phyloP scores from a whole-genome alignment of 2,113 vertebrate species.

The Albula glossodonta region DNA sequence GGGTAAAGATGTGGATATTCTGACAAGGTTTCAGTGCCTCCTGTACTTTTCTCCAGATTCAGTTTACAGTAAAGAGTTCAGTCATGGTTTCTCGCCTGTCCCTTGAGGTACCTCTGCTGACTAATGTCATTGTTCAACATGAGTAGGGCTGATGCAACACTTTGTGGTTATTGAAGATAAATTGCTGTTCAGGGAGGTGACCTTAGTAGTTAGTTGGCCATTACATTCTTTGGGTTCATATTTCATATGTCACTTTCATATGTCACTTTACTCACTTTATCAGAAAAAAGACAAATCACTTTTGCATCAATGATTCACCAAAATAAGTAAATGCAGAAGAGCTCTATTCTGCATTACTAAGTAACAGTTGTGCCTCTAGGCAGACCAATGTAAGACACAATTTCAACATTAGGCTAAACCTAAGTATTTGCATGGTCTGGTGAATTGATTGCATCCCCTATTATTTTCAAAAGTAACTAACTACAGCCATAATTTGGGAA shows the following conservation, averaged over 20 bases:
- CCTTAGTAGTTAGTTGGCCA: neutral
- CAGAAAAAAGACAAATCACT: too few relatives aligned
- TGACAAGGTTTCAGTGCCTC: neutral
- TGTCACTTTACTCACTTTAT: neutral
- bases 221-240: neutral
- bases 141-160: neutral
- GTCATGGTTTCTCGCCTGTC: neutral
- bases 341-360: too few relatives aligned
- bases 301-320: too few relatives aligned
- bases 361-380: too few relatives aligned
- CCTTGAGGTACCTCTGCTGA: neutral
- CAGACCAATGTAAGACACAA: too few relatives aligned
- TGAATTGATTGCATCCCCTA: neutral
- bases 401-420: too few relatives aligned
- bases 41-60: neutral
- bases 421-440: too few relatives aligned
- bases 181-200: neutral
- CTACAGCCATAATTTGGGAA: neutral
- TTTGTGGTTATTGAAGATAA: neutral
- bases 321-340: too few relatives aligned
- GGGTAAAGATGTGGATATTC: neutral
- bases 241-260: neutral
- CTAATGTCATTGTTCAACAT: constrained; percentile 6
- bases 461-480: neutral
- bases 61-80: neutral